Evolutionary conservation across 2,797 vertebrate genomes (phyloP), one percentile per base, ranked within the genome.

Genomic region (Myotis vivesi): DNA sequence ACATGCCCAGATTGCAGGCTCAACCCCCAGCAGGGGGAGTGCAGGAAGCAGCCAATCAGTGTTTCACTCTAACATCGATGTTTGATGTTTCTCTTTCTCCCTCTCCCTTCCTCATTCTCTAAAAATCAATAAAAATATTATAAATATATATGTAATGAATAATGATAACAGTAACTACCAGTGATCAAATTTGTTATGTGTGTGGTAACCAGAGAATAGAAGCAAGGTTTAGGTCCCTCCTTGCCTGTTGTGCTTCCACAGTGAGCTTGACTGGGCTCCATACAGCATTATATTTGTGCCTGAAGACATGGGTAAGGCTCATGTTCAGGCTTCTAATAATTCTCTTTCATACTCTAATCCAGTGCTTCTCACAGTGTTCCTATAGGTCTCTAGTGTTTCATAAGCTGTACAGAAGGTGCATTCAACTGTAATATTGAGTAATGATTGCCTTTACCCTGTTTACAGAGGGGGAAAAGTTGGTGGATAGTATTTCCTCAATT

Each of bases 401-500:
- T 69, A 51, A 59, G 11, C 76, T 72, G 6, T 6, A 79, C 22
- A 59, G 66, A 87, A 44, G 51, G 38, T 57, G 4, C 5, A 16
- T 75, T 82, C 13, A 4, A 41, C 25, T 51, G 6, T 64, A 38
- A 71, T 46, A 17, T 11, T 64, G 76, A 87, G 30, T 83, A 80
- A 69, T 62, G 15, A 69, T 22, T 44, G 57, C 16, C 15, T 94
- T 90, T 77, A 46, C 38, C 16, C 13, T 79, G 30, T 79, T 82
- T 55, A 28, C 23, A 85, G 57, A 89, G 44, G 17, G 19, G 5
- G 38, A 16, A 69, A 36, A 84, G 15, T 53, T 51, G 44, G 36
- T 80, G 13, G n/a, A 64, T 71, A 84, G 20, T 59, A 75, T 94
- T 89, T 92, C 79, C 23, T 83, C 66, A 79, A 75, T 92, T 89